Conservation (phyloP, 1,140 invertebrate genomes). For the Aphelenchoides besseyi region DNA sequence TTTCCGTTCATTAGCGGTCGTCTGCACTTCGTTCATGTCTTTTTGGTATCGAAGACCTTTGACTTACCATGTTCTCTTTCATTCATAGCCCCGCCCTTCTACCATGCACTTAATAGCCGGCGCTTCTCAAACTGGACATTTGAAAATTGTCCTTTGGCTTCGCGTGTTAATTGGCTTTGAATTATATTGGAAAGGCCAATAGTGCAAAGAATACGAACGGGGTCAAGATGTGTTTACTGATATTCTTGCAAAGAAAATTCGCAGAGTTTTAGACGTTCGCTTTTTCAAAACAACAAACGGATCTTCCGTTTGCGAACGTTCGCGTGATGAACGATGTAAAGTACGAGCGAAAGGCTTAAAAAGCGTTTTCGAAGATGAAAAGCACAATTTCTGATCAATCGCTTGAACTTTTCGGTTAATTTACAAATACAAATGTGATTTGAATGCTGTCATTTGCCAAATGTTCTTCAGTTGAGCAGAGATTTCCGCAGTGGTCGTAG, state of each 20-base stretch:
- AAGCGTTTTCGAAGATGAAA: too few species aligned
- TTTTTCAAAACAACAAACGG: slow-evolving; percentile 2
- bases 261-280: not conserved
- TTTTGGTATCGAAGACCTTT: not conserved
- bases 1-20: slow-evolving; percentile 2
- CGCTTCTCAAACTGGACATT: not conserved
- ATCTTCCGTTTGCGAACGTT: not conserved
- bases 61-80: not conserved
- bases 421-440: too few species aligned
- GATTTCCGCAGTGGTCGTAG: too few species aligned
- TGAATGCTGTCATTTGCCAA: too few species aligned
- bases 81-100: not conserved
- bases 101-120: not conserved
- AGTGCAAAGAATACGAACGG: slow-evolving; percentile 3
- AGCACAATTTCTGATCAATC: too few species aligned
- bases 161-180: too few species aligned
- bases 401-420: too few species aligned
- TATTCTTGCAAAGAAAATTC: not conserved
- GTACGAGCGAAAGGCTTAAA: too few species aligned
- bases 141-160: too few species aligned
- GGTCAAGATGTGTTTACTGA: not conserved
- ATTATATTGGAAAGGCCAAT: not conserved
- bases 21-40: not conserved
- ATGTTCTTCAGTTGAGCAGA: too few species aligned
- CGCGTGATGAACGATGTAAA: not conserved